A percentile compares a stretch with the other conserved stretches of the same genome.
phyloP scores from a whole-genome alignment of 2,113 vertebrate species.

The Mormoops blainvillei region DNA sequence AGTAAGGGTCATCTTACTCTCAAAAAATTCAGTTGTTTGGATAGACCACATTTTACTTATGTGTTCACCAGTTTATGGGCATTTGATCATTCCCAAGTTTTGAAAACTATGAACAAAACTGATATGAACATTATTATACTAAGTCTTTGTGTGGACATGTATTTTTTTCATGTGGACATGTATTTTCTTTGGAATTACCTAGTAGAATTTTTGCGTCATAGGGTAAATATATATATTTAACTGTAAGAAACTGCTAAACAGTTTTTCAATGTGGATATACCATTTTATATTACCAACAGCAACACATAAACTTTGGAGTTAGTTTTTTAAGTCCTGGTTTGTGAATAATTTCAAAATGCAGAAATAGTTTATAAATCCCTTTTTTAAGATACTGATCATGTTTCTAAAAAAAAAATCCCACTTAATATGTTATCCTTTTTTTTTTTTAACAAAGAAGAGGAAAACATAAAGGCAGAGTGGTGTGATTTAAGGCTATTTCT shows the following conservation, averaged over 20 bases:
- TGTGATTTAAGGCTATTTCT: neutral
- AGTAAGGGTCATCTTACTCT: neutral
- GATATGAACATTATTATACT: neutral
- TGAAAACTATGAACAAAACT: neutral
- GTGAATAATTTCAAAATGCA: slow-evolving; percentile 8
- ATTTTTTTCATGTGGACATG: neutral
- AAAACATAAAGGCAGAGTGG: neutral
- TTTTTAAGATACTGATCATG: neutral
- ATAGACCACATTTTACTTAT: neutral
- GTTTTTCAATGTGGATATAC: neutral
- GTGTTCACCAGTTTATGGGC: neutral
- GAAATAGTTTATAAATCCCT: neutral
- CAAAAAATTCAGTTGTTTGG: neutral
- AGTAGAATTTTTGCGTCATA: neutral
- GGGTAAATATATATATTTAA: neutral
- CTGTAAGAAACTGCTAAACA: neutral
- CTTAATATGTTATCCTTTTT: neutral
- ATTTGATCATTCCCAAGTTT: neutral
- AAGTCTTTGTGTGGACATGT: neutral
- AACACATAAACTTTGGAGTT: neutral
- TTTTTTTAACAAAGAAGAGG: neutral
- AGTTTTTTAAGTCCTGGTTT: slow-evolving; percentile 21
- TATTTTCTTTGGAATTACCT: neutral
- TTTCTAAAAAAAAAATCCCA: slow-evolving; percentile 16
- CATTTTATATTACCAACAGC: neutral